Conservation (phyloP, 2,113 vertebrate species). For the Myxocyprinus asiaticus region DNA sequence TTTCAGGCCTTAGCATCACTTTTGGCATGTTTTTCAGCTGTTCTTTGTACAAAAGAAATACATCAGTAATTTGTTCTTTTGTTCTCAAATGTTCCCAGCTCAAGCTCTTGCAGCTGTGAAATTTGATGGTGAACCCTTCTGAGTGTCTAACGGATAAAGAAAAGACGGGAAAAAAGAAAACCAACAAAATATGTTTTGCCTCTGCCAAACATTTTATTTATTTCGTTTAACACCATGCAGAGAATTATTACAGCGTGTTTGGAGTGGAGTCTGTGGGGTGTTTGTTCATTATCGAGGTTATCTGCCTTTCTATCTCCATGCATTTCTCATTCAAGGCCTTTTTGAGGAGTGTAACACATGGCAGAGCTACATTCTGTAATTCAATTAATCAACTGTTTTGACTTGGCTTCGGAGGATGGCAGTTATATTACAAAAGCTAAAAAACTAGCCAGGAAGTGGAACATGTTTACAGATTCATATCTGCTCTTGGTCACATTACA, state of each 20-base stretch:
- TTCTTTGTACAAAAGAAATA: neutral
- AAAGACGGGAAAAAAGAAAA: conserved; percentile 16
- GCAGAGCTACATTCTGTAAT: conserved; percentile 4
- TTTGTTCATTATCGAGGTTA: neutral
- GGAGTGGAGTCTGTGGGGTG: conserved; percentile 17
- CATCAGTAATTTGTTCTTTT: conserved; percentile 5
- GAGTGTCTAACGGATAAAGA: conserved; percentile 57
- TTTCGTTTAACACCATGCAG: conserved; percentile 43
- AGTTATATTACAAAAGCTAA: conserved; percentile 40
- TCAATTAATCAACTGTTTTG: conserved; percentile 26
- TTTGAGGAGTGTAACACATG: neutral
- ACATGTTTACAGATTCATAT: conserved; percentile 48
- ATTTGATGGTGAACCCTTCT: conserved; percentile 85
- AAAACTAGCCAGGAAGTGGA: conserved; percentile 51
- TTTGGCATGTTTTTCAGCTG: neutral
- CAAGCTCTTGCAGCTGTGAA: conserved; percentile 83
- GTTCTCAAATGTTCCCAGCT: conserved; percentile 67
- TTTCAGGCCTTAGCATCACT: neutral
- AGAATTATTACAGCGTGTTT: conserved; percentile 44
- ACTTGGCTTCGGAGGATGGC: neutral
- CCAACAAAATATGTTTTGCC: conserved; percentile 39
- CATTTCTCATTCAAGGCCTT: conserved; percentile 31
- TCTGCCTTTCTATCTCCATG: conserved; percentile 15
- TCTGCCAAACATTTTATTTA: conserved; percentile 52
- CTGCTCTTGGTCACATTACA: conserved; percentile 22